Percentiles rank a stretch among this genome's conserved stretches.
Evolutionary conservation across 2,113 vertebrate species (phyloP).

Genomic region (Philantomba maxwellii): DNA sequence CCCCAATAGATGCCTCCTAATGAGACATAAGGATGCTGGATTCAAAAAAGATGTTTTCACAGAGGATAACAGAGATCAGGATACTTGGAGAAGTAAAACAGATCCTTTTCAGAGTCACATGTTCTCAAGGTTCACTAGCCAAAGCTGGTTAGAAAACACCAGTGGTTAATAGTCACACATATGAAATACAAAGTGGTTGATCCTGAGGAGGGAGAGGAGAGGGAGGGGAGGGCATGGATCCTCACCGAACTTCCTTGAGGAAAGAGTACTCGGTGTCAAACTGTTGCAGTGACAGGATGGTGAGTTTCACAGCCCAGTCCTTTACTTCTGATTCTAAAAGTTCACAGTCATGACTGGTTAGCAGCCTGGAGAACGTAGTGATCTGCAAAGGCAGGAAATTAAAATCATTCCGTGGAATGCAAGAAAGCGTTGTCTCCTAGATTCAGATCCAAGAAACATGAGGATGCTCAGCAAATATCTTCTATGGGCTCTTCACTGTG

Average conservation of each 20-base stretch:
- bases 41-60: rapidly evolving
- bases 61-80: not conserved
- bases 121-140: rapidly evolving
- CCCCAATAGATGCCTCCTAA: not conserved
- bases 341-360: conserved; percentile 84
- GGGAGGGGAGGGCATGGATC: not conserved
- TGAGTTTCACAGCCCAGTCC: conserved; percentile 60
- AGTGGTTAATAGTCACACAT: rapidly evolving
- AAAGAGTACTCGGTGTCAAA: conserved; percentile 95
- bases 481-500: rapidly evolving
- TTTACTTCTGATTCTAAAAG: conserved; percentile 72
- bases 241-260: conserved; percentile 90
- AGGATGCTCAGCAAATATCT: rapidly evolving
- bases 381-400: conserved; percentile 75
- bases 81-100: rapidly evolving
- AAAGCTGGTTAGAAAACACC: not conserved
- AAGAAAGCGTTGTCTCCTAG: rapidly evolving
- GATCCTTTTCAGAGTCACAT: rapidly evolving
- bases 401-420: not conserved
- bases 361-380: conserved; percentile 94
- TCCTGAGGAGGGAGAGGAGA: rapidly evolving
- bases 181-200: rapidly evolving
- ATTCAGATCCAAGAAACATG: not conserved
- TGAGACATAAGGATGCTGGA: rapidly evolving
- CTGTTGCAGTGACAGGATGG: conserved; percentile 89